Base-by-base conservation (phyloP, 92 coral and sea anemone species). In the Umimayanthus chanpuru region DNA sequence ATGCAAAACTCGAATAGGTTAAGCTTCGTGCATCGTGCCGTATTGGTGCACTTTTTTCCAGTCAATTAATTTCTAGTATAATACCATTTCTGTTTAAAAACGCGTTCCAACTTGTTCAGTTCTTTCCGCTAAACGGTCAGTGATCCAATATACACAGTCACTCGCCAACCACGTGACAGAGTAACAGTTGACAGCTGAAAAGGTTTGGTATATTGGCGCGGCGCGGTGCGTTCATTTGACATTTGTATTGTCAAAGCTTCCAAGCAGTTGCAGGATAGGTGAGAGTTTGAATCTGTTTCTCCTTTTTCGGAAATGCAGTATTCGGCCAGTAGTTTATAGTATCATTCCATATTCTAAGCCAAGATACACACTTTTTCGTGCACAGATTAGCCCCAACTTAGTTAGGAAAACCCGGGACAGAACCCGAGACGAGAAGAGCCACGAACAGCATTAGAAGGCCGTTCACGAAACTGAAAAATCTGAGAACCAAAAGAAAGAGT, bases 251-350 rank as follows among this genome's bases (percentile, higher is more conserved):
- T 80, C 81, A 23, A 44, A 9, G 64, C n/a, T 9, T 23, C 50
- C 49, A 56, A 80, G 72, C 49, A 47, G 50, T n/a, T 40, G 49
- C 84, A 53, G 72, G 26, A 80, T 30, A 55, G 84, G 84, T 80
- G 64, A 80, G 84, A 1, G 44, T 15, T 80, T 44, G 5, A 0
- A 23, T 32, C 56, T 55, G 2, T 79, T 77, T 50, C 68, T 56
- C 18, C 40, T 80, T 15, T 56, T 29, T 30, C 49, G 67, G 44
- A 32, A 30, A 30, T 50, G 10, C 11, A 28, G 4, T 28, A 29
- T 30, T 56, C 18, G 30, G 20, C 9, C 14, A 5, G 0, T 61
- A 9, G 3, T 20, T 61, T 61, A 61, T 61, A 16, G 5, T 16
- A 58, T 16, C 29, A 9, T 20, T 16, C 6, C 68, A 53, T 21